Evolutionary conservation across 2,888 invertebrate species (phyloP), one percentile per base, ranked within the genome.

Genomic region (Apantesis nais): DNA sequence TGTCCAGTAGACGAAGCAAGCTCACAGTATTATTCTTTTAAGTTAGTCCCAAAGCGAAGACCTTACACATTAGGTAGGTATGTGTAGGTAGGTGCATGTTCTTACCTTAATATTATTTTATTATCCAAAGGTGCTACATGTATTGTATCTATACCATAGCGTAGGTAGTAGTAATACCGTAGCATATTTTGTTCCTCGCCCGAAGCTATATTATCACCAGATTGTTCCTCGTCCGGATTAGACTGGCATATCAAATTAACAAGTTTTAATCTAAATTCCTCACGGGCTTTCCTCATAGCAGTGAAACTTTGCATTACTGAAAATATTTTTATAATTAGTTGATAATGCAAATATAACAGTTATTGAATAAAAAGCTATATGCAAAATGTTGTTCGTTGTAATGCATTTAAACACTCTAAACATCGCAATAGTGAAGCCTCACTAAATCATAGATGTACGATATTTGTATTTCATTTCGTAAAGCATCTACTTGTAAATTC

Each of bases 151-250:
- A 99, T 97, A 0, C 99, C 99, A 89, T 98, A 97, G 83, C 97
- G 97, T 65, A 99, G 96, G 85, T 98, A 99, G 89, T 98, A 98
- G 89, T 98, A 98, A 90, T 99, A 99, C 76, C 98, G 96, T 67
- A 97, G 89, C 83, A 97, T 91, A 86, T 97, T 96, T 79, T 96
- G 96, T 85, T 98, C 97, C 62, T 96, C 95, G 2, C 95, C 94
- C 41, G 96, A 95, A 19, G 96, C 96, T 80, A 96, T 84, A 61
- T 90, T 87, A 7, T 89, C 84, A 44, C 92, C 89, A 4, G 25
- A 1, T 0, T 86, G 88, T 22, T 89, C 92, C 34, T 90, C 94
- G 14, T 89, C 92, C 19, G 94, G 91, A 39, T 95, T 92, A 71
- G 95, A 94, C 78, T 96, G 95, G 65, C 97, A 95, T 78, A 98